These are phyloP conservation scores for Heptranchias perlo DNA, from an alignment of 2,113 vertebrate genomes.

Conservation along the genomic window DNA sequence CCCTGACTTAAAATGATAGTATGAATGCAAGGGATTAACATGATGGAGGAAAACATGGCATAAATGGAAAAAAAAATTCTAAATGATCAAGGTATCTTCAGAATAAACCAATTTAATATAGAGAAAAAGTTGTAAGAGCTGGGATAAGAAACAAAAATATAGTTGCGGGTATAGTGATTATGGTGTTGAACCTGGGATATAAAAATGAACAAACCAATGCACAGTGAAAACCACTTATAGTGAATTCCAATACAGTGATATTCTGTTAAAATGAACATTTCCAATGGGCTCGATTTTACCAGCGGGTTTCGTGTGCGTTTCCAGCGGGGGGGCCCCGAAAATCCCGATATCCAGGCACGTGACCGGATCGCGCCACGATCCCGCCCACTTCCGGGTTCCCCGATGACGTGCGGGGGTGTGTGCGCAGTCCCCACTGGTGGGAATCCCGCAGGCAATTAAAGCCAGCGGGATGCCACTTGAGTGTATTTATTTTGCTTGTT, in stretches of 20 bases:
- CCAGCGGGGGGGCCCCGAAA: too few species aligned
- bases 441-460: too few species aligned
- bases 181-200: neutral
- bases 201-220: neutral
- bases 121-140: neutral
- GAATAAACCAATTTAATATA: neutral
- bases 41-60: neutral
- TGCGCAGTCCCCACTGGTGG: too few species aligned
- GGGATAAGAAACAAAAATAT: neutral
- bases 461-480: too few species aligned
- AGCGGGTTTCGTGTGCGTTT: too few species aligned
- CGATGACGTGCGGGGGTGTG: too few species aligned
- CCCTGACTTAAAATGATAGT: neutral
- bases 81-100: neutral
- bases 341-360: too few species aligned
- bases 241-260: neutral
- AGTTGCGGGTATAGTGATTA: neutral
- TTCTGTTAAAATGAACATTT: neutral
- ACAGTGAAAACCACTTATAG: neutral
- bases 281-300: too few species aligned
- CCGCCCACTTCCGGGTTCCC: too few species aligned
- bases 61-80: neutral
- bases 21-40: neutral
- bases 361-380: too few species aligned
- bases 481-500: too few species aligned